Evolutionary conservation across 2,113 vertebrate genomes (phyloP), one percentile per base, ranked within the genome.

Genomic region (Canis aureus): DNA sequence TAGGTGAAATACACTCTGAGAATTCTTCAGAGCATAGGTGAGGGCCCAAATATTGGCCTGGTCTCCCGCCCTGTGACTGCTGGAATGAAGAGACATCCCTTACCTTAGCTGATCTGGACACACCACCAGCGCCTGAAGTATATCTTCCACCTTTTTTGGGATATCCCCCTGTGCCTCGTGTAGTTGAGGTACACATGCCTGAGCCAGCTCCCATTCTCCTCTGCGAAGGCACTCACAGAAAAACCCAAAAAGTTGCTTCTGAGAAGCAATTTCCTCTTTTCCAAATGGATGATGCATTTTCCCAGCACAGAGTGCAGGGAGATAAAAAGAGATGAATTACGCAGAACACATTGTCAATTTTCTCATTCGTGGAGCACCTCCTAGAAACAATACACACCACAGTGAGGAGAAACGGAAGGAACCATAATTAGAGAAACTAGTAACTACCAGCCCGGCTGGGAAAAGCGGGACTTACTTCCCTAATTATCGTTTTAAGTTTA

Each of bases 181-280:
- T 95, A 99, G 99, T 97, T 99, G 99, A 32, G 98, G 99, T 25
- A 99, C 98, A 32, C 99, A 99, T 38, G 99, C 99, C 66, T 98
- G 99, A 0, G 99, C 99, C 73, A 99, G 98, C 98, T 99, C 99
- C 99, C 99, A 99, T 97, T 99, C 99, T 16, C 99, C 99, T 4
- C 97, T 98, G 96, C 89, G 98, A 22, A 99, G 96, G 83, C 99
- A 99, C 92, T 98, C 98, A 27, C 99, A 99, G 98, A 99, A 99
- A 97, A 99, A 99, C 12, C 59, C 97, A 19, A 99, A 99, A 55
- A 99, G 99, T 93, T 98, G 98, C 97, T 99, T 98, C 66, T 99
- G 98, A 0, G 99, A 99, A 17, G 98, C 99, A 82, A 98, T 98
- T 67, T 99, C 98, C 96, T 99, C 99, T 0, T 98, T 97, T 89